Evolutionary conservation across 2,888 invertebrate genomes (phyloP).

Genomic region (Pristionchus mayeri): DNA sequence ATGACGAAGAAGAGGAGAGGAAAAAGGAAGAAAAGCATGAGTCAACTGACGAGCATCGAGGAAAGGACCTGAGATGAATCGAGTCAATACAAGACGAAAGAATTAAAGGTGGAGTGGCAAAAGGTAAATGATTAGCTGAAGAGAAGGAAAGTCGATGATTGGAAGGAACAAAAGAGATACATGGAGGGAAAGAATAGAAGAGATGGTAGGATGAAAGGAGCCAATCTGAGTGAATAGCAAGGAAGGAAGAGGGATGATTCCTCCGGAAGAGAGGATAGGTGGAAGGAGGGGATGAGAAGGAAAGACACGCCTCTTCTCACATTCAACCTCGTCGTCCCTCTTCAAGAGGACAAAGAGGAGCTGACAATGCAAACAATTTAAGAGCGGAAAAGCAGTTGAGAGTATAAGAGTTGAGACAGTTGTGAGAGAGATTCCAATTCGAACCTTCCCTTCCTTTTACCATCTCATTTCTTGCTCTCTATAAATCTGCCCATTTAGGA

Average conservation of each 20-base stretch:
- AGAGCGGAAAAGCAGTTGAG: constrained; percentile 13
- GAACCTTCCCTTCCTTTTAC: neutral
- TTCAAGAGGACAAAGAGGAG: constrained; percentile 6
- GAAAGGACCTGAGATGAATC: neutral
- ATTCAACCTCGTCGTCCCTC: constrained; percentile 5
- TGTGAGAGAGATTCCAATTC: neutral
- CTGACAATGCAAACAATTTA: constrained; percentile 43
- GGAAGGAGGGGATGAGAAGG: constrained; percentile 23
- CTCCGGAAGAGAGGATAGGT: neutral
- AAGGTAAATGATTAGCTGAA: constrained; percentile 14
- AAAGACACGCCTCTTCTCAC: constrained; percentile 35
- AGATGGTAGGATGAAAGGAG: constrained; percentile 36
- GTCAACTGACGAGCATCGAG: constrained; percentile 4
- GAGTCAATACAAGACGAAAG: neutral
- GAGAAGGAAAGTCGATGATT: neutral
- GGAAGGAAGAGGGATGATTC: constrained; percentile 9
- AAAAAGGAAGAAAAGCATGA: constrained; percentile 35
- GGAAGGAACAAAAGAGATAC: neutral
- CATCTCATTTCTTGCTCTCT: neutral
- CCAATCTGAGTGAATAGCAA: constrained; percentile 9
- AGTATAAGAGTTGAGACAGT: neutral
- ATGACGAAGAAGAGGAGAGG: constrained; percentile 15
- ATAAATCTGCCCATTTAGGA: constrained; percentile 31
- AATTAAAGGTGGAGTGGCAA: neutral
- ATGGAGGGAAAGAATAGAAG: neutral